Evolutionary conservation across 2,888 invertebrate species (phyloP).

Genomic region (Cordylochernes scorpioides): DNA sequence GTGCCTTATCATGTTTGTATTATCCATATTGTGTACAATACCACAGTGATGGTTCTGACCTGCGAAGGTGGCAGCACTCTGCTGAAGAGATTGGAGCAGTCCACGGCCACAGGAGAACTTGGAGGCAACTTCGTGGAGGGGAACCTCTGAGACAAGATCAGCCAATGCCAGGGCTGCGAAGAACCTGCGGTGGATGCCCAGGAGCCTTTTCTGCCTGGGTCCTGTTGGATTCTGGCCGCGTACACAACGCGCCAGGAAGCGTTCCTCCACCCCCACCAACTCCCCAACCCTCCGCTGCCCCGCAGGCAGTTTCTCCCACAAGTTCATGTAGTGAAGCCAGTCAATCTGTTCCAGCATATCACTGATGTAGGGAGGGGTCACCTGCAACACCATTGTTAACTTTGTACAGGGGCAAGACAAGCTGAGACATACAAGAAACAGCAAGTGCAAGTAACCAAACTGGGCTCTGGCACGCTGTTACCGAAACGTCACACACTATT

Average conservation of each 20-base stretch:
- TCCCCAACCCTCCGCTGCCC: constrained; percentile 63
- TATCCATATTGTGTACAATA: no score
- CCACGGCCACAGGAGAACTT: constrained; percentile 70
- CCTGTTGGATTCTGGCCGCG: constrained; percentile 22
- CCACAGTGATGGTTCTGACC: constrained; percentile 26
- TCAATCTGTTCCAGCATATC: constrained; percentile 51
- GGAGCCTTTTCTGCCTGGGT: constrained; percentile 24
- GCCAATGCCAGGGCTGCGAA: constrained; percentile 68
- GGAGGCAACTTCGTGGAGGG: constrained; percentile 45
- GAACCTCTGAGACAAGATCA: constrained; percentile 71
- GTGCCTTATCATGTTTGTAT: no score
- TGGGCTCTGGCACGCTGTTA: no score
- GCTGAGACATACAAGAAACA: background rate
- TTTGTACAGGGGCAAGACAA: background rate
- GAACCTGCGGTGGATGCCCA: constrained; percentile 33
- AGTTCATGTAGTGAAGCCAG: constrained; percentile 33
- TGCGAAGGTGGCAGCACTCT: constrained; percentile 78
- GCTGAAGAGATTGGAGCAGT: constrained; percentile 71
- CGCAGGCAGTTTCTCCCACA: constrained; percentile 52
- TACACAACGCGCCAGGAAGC: constrained; percentile 39
- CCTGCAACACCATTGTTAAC: no score
- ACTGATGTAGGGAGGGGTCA: constrained; percentile 65
- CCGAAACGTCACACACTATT: no score
- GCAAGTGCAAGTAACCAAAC: no score
- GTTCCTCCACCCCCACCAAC: constrained; percentile 60